Conservation (phyloP, 2,113 vertebrate species). For the Zapus hudsonius region DNA sequence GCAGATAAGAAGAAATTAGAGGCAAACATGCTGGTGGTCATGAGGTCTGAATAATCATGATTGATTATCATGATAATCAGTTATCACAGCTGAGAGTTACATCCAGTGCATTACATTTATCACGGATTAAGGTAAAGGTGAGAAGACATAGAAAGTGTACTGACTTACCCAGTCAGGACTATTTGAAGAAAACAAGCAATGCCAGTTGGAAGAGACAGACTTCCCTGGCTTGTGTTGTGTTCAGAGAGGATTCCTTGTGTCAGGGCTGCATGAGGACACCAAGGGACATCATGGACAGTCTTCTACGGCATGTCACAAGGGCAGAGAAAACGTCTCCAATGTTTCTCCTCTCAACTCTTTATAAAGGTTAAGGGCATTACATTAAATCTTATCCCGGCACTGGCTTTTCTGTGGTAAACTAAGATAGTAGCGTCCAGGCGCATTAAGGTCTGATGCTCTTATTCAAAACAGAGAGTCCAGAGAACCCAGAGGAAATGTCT, state of each 20-base stretch:
- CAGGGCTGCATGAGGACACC: background rate
- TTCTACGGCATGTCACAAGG: background rate
- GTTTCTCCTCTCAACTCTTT: background rate
- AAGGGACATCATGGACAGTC: background rate
- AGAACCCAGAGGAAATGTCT: background rate
- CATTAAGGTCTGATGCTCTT: background rate
- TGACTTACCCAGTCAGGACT: background rate
- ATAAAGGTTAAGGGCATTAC: background rate
- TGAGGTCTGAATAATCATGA: background rate
- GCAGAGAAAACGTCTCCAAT: background rate
- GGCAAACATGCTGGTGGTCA: background rate
- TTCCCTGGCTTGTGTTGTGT: background rate
- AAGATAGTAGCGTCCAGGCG: background rate
- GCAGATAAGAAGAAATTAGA: background rate
- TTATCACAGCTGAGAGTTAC: background rate
- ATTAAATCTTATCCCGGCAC: conserved; percentile 12
- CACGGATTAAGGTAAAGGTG: background rate
- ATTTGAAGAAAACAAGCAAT: conserved; percentile 4
- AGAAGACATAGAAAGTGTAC: background rate
- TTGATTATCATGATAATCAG: background rate
- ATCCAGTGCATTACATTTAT: background rate
- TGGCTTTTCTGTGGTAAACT: conserved; percentile 6
- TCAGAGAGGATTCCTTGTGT: background rate
- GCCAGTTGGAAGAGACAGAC: background rate
- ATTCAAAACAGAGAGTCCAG: background rate